Evolutionary conservation across 2,888 invertebrate genomes (phyloP).

Genomic region (Acleris sparsana): DNA sequence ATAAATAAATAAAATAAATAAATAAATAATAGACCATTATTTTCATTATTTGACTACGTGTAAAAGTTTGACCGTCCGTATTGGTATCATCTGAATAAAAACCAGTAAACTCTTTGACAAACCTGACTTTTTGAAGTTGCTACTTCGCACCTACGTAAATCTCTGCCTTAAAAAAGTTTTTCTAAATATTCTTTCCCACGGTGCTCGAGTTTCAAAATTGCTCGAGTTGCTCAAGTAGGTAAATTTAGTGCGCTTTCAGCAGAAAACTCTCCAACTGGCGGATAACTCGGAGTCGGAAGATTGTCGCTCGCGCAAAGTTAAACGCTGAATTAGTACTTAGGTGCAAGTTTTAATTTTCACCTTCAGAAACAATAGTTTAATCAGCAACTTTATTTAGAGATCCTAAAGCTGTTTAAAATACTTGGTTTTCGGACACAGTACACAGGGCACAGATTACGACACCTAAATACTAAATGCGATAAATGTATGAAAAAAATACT

Average conservation of each 20-base stretch:
- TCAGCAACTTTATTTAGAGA: background rate
- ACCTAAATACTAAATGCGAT: no score
- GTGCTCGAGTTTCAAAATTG: constrained; percentile 10
- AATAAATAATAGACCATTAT: no score
- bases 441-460: no score
- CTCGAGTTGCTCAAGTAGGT: constrained; percentile 27
- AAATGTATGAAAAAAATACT: no score
- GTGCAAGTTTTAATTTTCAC: constrained; percentile 23
- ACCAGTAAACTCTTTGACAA: no score
- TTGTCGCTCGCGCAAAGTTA: constrained; percentile 17
- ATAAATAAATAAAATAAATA: no score
- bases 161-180: background rate
- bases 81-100: no score
- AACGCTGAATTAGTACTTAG: constrained; percentile 32
- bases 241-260: constrained; percentile 35
- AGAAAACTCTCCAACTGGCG: constrained; percentile 25
- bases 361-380: constrained; percentile 1
- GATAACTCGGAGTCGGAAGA: constrained; percentile 21
- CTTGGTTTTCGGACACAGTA: no score
- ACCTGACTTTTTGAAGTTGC: background rate
- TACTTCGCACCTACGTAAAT: background rate
- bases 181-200: background rate
- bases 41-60: no score
- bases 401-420: no score
- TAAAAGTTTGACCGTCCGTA: no score